A percentile compares a stretch with the other conserved stretches of the same genome.
These are phyloP conservation scores for Microcebus griseorufus DNA, from an alignment of 2,113 vertebrate genomes.

Conservation along the genomic window DNA sequence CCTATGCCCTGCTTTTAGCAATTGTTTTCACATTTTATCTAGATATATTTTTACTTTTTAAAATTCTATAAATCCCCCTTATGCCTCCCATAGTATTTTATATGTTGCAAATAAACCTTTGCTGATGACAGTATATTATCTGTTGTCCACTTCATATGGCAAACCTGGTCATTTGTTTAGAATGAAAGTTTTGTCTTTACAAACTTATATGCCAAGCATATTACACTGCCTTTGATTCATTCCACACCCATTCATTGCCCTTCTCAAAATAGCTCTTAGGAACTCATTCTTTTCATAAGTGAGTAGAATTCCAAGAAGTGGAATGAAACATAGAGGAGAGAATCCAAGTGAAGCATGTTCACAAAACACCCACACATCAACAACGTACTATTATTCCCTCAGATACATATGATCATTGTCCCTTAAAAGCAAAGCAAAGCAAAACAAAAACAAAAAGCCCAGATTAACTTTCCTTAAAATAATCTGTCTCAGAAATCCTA, in stretches of 20 bases:
- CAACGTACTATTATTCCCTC: background rate
- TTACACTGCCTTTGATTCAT: slow-evolving; percentile 9
- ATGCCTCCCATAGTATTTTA: background rate
- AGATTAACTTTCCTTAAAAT: background rate
- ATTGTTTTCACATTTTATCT: background rate
- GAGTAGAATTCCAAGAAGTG: slow-evolving; percentile 49
- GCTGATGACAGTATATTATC: background rate
- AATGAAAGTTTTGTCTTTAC: background rate
- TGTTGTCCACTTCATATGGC: background rate
- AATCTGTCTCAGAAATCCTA: background rate
- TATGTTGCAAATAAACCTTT: background rate
- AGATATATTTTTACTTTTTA: background rate
- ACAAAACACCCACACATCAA: background rate
- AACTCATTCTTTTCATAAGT: slow-evolving; percentile 35
- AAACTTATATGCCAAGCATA: background rate
- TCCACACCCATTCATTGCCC: background rate
- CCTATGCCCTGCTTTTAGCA: background rate
- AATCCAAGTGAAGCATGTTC: background rate
- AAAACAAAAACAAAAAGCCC: background rate
- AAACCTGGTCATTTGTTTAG: background rate
- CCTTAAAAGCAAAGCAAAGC: slow-evolving; percentile 32
- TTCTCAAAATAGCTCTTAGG: slow-evolving; percentile 49
- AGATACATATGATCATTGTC: background rate
- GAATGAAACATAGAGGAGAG: slow-evolving; percentile 1
- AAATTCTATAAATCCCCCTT: background rate